Evolutionary conservation across 1,140 invertebrate genomes (phyloP), one percentile per base, ranked within the genome.

Genomic region (Sinella curviseta): DNA sequence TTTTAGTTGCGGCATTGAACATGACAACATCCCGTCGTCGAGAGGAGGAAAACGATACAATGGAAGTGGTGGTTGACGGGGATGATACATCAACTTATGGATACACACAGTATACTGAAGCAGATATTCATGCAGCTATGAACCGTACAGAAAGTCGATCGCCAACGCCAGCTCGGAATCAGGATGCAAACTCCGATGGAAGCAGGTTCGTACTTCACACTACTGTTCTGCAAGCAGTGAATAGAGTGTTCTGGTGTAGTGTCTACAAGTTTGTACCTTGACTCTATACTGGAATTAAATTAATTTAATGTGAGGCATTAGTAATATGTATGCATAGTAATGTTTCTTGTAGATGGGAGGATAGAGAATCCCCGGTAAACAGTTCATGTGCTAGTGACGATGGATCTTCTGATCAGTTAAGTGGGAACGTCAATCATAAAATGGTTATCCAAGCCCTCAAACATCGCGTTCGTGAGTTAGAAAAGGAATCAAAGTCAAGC

Each of bases 81-180:
- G 92, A 93, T 86, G 92, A 93, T 76, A 89, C 90, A 0, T 90
- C 91, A 34, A 89, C 91, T 36, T 97, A 94, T 85, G 95, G 95
- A 0, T 92, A 81, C 17, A 88, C 93, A 16, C 95, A 97, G 86
- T 97, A 94, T 85, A 92, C 91, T 30, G 93, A 94, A 80, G 89
- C 89, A 0, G 92, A 94, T 87, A 91, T 95, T 75, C 80, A 82
- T 60, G 54, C 82, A 17, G 74, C 78, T 34, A 65, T 79, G 30
- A 60, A 75, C 35, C 30, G 65, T 31, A 33, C 65, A 30, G 65
- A 70, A 70, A 70, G 65, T 33, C 14, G 39, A 54, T 75, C 74
- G 17, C 74, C 74, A 75, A 48, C 74, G 35, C 74, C 74, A 54
- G 34, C 74, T 36, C 34, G 39, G 74, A 54, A 75, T 36, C 74